Conservation (phyloP, 1,140 invertebrate species). For the Marisa cornuarietis region DNA sequence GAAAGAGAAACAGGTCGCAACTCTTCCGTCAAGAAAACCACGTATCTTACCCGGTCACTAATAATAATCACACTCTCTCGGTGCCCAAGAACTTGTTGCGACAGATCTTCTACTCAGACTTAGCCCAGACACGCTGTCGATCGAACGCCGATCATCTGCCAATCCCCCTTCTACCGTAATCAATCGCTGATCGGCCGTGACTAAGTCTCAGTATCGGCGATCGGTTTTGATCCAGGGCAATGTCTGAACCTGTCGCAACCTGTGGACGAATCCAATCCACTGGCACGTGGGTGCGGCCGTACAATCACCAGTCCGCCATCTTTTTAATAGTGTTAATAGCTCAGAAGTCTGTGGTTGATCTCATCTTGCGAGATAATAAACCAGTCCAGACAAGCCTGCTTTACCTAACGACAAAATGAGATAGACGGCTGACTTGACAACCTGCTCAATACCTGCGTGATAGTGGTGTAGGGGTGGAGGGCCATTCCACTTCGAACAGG, state of each 20-base stretch:
- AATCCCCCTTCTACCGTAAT: neutral
- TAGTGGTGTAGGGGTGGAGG: too few species aligned
- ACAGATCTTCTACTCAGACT: neutral
- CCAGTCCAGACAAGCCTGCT: too few species aligned
- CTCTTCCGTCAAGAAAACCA: neutral
- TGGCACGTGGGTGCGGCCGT: neutral
- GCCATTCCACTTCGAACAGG: too few species aligned
- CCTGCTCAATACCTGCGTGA: too few species aligned
- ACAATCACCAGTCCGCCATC: neutral
- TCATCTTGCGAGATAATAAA: too few species aligned
- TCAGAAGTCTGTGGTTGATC: neutral
- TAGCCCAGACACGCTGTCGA: neutral
- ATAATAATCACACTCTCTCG: neutral
- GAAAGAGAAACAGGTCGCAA: neutral
- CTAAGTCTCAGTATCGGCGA: slow-evolving; percentile 2
- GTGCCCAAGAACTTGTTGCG: neutral
- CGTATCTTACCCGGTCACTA: neutral
- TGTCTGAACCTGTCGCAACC: neutral
- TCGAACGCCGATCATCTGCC: neutral
- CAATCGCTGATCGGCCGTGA: slow-evolving; percentile 19
- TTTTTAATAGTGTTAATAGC: neutral
- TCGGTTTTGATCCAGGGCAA: slow-evolving; percentile 63
- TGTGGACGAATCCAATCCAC: neutral
- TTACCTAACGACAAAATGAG: too few species aligned
- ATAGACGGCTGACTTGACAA: too few species aligned